These are phyloP conservation scores for Scylla paramamosain DNA, from an alignment of 1,140 invertebrate genomes.

Conservation along the genomic window DNA sequence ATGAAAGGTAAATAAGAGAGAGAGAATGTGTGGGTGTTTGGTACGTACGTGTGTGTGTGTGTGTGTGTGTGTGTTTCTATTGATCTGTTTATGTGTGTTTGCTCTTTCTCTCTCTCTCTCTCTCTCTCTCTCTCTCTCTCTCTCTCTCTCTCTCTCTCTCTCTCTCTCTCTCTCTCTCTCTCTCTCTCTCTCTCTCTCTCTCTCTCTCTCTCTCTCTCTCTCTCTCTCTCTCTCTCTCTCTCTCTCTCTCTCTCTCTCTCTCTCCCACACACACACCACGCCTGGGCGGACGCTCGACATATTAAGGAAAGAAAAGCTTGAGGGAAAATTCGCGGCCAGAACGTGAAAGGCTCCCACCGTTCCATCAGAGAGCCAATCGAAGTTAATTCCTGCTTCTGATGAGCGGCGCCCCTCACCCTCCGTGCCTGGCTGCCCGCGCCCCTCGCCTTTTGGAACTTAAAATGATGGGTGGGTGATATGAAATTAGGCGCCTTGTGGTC, in stretches of 20 bases:
- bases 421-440: neutral
- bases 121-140: neutral
- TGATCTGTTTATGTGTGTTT: too few relatives aligned
- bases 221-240: conserved; percentile 16
- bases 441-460: neutral
- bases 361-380: conserved; percentile 10
- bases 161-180: conserved; percentile 6
- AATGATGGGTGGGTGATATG: neutral
- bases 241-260: neutral
- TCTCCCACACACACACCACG: neutral
- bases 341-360: neutral
- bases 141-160: conserved; percentile 6
- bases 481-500: neutral
- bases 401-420: neutral
- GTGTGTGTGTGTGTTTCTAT: too few relatives aligned
- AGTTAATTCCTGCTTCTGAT: neutral
- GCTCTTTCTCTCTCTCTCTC: neutral
- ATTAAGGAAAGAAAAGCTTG: conserved; percentile 12
- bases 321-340: neutral
- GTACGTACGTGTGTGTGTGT: too few relatives aligned
- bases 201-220: conserved; percentile 6
- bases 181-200: neutral
- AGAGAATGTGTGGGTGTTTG: too few relatives aligned
- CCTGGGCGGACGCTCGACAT: neutral
- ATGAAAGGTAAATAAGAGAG: too few relatives aligned